Conservation (phyloP, 2,113 vertebrate species). For the Paracanthobrama guichenoti region DNA sequence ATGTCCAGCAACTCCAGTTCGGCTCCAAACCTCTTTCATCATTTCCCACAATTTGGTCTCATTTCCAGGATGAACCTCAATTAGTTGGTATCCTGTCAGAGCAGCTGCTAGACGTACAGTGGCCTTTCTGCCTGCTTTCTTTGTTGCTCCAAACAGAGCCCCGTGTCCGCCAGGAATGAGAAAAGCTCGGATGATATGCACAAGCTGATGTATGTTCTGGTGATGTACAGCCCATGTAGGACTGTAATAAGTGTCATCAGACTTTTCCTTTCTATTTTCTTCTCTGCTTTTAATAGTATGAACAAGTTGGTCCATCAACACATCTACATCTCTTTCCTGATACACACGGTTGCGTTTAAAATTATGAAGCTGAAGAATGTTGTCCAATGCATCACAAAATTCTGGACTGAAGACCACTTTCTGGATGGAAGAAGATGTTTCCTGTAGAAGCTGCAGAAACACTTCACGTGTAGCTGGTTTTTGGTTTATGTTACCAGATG, state of each 20-base stretch:
- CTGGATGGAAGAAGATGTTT: conserved; percentile 41
- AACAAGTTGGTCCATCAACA: conserved; percentile 66
- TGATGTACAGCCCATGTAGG: conserved; percentile 62
- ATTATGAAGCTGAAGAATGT: conserved; percentile 32
- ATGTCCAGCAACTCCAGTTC: conserved; percentile 61
- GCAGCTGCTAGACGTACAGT: conserved; percentile 72
- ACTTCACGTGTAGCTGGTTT: conserved; percentile 15
- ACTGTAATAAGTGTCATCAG: conserved; percentile 9
- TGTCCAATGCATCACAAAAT: conserved; percentile 40
- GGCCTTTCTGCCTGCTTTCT: conserved; percentile 77
- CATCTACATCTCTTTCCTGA: conserved; percentile 63
- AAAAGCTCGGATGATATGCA: conserved; percentile 75
- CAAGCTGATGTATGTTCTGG: conserved; percentile 72
- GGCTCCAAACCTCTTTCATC: conserved; percentile 70
- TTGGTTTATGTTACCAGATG: no score
- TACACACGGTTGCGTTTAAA: conserved; percentile 65
- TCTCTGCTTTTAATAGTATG: conserved; percentile 53
- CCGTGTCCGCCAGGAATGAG: conserved; percentile 77
- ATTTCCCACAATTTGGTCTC: conserved; percentile 64
- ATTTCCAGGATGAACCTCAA: conserved; percentile 71
- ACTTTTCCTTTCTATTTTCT: conserved; percentile 1
- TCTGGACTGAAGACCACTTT: conserved; percentile 73
- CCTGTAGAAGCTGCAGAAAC: conserved; percentile 55
- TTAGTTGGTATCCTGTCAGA: conserved; percentile 67
- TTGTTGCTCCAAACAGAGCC: conserved; percentile 66